Conservation (phyloP, 2,888 invertebrate genomes). For the Pharmacophagus antenor region DNA sequence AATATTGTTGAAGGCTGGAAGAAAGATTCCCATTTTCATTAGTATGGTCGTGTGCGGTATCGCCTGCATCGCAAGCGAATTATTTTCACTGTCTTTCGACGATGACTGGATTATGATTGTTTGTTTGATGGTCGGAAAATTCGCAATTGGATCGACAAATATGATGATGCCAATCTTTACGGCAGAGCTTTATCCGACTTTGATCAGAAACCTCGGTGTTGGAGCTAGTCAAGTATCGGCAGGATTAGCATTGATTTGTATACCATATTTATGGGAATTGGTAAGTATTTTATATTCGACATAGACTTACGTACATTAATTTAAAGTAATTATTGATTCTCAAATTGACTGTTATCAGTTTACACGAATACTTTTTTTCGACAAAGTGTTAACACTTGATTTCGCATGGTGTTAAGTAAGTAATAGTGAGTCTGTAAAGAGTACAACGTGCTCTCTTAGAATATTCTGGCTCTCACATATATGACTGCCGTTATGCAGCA, state of each 20-base stretch:
- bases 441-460: no score
- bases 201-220: conserved; percentile 85
- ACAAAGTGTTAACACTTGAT: no score
- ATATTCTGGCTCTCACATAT: no score
- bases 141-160: conserved; percentile 88
- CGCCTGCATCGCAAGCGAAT: conserved; percentile 84
- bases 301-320: no score
- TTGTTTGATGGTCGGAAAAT: conserved; percentile 90
- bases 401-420: no score
- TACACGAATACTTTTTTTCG: no score
- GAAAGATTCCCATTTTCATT: conserved; percentile 86
- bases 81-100: conserved; percentile 75
- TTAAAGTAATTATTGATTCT: background rate
- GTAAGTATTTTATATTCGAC: no score
- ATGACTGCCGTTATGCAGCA: no score
- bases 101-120: conserved; percentile 85
- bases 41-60: conserved; percentile 85
- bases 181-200: conserved; percentile 86
- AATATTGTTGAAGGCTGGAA: conserved; percentile 86
- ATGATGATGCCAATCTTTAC: conserved; percentile 89
- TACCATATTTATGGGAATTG: conserved; percentile 89
- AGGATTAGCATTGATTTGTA: conserved; percentile 87
- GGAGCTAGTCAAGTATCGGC: conserved; percentile 89
- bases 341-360: background rate
- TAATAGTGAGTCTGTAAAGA: no score